A percentile compares a stretch with the other conserved stretches of the same genome.
Conservation (phyloP, 2,113 vertebrate genomes). For the Capreolus pygargus region DNA sequence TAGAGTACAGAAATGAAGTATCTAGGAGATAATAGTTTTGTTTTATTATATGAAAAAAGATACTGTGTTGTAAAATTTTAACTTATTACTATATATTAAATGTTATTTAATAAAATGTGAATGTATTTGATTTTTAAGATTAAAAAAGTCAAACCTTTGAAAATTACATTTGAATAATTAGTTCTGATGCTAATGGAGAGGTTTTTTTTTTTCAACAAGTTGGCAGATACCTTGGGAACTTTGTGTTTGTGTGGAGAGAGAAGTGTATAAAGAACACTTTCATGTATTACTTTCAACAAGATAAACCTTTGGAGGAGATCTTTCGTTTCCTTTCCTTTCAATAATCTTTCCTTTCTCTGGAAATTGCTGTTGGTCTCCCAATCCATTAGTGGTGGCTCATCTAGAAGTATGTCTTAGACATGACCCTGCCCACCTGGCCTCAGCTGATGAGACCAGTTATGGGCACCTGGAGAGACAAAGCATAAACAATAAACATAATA, state of each 20-base stretch:
- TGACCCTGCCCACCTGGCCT: background rate
- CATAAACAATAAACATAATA: background rate
- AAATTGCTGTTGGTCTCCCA: background rate
- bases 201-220: background rate
- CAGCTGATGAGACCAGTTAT: background rate
- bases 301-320: background rate
- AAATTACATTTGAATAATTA: constrained; percentile 29
- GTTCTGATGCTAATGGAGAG: background rate
- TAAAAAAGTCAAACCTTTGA: constrained; percentile 35
- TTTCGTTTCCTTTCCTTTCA: background rate
- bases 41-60: background rate
- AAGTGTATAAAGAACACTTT: background rate
- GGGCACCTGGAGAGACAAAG: background rate
- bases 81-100: background rate
- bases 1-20: background rate
- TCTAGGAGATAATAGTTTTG: background rate
- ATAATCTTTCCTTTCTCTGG: background rate
- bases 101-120: constrained; percentile 3
- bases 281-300: background rate
- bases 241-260: background rate
- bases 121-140: background rate
- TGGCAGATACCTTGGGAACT: background rate
- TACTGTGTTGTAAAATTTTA: background rate
- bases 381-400: background rate
- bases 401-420: background rate